Conservation (phyloP, 92 coral and sea anemone genomes). For the Parazoanthus darwini region DNA sequence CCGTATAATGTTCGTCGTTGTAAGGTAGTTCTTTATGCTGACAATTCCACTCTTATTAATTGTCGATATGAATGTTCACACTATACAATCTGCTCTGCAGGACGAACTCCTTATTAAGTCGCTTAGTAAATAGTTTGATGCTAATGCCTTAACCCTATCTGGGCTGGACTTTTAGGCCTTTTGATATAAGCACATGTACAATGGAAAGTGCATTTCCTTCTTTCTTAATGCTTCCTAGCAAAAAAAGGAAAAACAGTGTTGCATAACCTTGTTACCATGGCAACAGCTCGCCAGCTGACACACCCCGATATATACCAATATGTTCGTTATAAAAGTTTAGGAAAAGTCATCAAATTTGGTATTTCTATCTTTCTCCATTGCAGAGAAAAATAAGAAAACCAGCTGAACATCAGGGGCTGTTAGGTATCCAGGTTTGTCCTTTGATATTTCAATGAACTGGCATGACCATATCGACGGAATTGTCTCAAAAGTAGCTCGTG, state of each 20-base stretch:
- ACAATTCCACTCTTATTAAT: background rate
- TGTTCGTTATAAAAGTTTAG: too few relatives aligned
- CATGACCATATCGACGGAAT: background rate
- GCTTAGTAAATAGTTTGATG: slow-evolving; percentile 35
- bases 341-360: too few relatives aligned
- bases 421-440: background rate
- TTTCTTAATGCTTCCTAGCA: too few relatives aligned
- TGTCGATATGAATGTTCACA: background rate
- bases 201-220: too few relatives aligned
- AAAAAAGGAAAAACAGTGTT: too few relatives aligned
- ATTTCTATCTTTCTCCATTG: too few relatives aligned
- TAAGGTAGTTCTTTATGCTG: background rate
- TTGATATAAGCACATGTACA: too few relatives aligned
- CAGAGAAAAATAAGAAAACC: too few relatives aligned
- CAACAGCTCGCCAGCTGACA: too few relatives aligned
- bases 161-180: background rate
- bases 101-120: background rate
- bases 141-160: background rate
- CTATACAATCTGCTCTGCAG: background rate
- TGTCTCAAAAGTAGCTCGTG: background rate
- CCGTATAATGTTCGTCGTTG: background rate
- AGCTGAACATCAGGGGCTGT: background rate
- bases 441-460: background rate
- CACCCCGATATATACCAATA: too few relatives aligned
- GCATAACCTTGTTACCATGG: too few relatives aligned